Conservation (phyloP, 2,888 invertebrate genomes). For the Ligdia adustata region DNA sequence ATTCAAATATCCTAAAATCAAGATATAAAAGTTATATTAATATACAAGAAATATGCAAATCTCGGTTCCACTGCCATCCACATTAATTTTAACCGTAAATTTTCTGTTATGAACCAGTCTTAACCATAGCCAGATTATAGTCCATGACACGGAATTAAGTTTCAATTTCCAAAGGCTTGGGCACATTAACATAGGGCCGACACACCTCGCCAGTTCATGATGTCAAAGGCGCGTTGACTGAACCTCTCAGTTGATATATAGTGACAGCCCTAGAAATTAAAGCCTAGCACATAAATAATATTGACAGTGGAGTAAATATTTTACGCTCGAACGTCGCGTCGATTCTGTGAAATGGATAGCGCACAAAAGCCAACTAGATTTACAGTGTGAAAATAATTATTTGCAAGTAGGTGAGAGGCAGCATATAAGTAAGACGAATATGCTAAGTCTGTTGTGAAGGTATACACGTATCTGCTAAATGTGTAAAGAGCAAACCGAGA, state of each 20-base stretch:
- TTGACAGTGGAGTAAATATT: constrained; percentile 43
- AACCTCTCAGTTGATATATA: constrained; percentile 50
- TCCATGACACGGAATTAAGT: constrained; percentile 52
- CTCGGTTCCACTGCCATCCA: too few relatives aligned
- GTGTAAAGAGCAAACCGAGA: too few relatives aligned
- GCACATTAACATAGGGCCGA: constrained; percentile 47
- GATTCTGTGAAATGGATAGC: background rate
- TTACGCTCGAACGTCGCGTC: constrained; percentile 18
- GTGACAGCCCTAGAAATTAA: constrained; percentile 53
- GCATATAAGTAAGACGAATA: too few relatives aligned
- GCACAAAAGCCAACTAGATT: constrained; percentile 11
- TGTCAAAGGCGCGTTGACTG: constrained; percentile 50
- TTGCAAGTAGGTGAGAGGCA: background rate
- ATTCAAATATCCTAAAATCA: too few relatives aligned
- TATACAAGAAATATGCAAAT: too few relatives aligned
- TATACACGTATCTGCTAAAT: too few relatives aligned
- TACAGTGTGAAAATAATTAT: constrained; percentile 15
- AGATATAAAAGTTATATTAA: too few relatives aligned
- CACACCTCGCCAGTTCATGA: constrained; percentile 44
- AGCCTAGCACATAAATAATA: constrained; percentile 50
- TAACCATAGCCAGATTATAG: constrained; percentile 48
- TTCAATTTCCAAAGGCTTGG: constrained; percentile 54
- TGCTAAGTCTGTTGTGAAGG: too few relatives aligned
- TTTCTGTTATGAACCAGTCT: constrained; percentile 37
- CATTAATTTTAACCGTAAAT: too few relatives aligned